A percentile compares a stretch with the other conserved stretches of the same genome.
Conservation (phyloP, 2,888 invertebrate species). For the Sisyra terminalis region DNA sequence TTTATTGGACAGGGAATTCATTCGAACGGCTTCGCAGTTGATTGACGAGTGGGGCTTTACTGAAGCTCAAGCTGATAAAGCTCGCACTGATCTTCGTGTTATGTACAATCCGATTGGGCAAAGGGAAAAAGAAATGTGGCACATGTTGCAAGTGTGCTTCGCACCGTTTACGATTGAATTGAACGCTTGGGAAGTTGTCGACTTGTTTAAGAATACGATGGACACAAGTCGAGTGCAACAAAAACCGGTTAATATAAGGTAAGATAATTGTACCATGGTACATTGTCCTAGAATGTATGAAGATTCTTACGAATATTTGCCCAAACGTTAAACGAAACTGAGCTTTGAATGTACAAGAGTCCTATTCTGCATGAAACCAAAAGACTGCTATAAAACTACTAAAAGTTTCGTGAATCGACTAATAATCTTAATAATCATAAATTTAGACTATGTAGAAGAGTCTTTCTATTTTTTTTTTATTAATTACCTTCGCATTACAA, state of each 20-base stretch:
- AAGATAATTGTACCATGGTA: too few species aligned
- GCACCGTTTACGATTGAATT: conserved; percentile 2
- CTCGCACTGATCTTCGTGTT: conserved; percentile 31
- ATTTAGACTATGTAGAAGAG: too few species aligned
- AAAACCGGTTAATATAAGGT: conserved; percentile 47
- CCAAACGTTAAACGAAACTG: too few species aligned
- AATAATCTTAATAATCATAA: too few species aligned
- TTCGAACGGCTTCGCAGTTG: conserved; percentile 41
- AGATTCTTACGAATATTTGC: too few species aligned
- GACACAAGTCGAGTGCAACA: conserved; percentile 1
- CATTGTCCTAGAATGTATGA: too few species aligned
- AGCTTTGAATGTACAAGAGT: too few species aligned
- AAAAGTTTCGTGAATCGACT: too few species aligned
- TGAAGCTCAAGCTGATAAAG: conserved; percentile 36
- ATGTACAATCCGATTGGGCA: conserved; percentile 1
- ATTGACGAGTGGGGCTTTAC: conserved; percentile 40
- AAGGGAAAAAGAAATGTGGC: background rate
- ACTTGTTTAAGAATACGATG: conserved; percentile 1
- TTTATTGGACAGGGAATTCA: conserved; percentile 52
- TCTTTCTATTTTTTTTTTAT: too few species aligned
- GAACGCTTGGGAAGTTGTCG: background rate
- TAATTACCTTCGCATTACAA: too few species aligned
- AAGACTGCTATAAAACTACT: too few species aligned
- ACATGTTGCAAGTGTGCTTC: background rate
- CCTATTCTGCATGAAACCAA: too few species aligned